Evolutionary conservation across 2,888 invertebrate species (phyloP), one percentile per base, ranked within the genome.

Genomic region (Acronicta aceris): DNA sequence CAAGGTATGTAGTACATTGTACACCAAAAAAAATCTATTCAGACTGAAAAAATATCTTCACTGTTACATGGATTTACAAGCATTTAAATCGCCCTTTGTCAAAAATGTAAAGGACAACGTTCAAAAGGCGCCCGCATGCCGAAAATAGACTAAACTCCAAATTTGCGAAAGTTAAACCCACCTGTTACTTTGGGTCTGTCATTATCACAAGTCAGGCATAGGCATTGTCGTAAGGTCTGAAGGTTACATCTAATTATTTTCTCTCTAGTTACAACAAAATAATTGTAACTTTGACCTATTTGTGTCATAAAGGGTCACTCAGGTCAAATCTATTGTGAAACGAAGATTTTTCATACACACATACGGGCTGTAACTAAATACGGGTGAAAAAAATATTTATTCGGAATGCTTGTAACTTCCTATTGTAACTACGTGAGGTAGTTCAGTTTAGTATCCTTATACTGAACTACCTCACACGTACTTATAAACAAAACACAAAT

Each of bases 111-210:
- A 59, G 48, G 49, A 57, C 56, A 21, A 36, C 33, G 51, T 55
- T 54, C 43, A 58, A 65, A 54, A 48, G 49, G 41, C 56, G 38
- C 60, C 53, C 54, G 53, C 59, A 53, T 62, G 41, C 55, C 45
- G 50, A 63, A 63, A 76, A 73, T 68, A 67, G 74, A 73, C 65
- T 58, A 36, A 70, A 64, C 55, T 61, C 76, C 38, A 43, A 74
- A 70, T 70, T 53, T 47, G 55, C 49, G 61, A 65, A 77, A 65
- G 70, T 77, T 77, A 43, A 45, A 33, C 52, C 61, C 74, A 74
- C 74, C 74, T 77, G 74, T 74, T 62, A 74, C 74, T 53, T 52
- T 46, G 59, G 62, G 61, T 58, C 42, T 64, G 65, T 52, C 63
- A 52, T 69, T 59, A 65, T 65, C 69, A 60, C 56, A 45, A 48